These are phyloP conservation scores for Stomatorhinus ivindoensis DNA, from an alignment of 2,113 vertebrate genomes.

Conservation along the genomic window DNA sequence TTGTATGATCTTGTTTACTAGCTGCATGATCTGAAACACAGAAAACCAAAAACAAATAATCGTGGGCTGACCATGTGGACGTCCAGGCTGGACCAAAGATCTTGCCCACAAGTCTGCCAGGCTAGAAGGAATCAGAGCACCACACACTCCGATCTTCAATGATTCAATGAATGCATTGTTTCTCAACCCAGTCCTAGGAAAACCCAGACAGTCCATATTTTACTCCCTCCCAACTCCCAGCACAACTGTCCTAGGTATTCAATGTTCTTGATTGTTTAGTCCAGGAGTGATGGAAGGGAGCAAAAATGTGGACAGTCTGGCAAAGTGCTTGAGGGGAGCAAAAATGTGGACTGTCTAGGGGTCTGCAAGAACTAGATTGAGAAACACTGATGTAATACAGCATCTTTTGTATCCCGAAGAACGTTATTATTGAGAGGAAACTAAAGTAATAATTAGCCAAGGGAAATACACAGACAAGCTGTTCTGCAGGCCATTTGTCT, in stretches of 20 bases:
- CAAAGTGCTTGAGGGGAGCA: too few species aligned
- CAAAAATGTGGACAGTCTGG: neutral
- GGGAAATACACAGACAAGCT: neutral
- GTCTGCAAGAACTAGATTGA: neutral
- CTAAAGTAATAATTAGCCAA: neutral
- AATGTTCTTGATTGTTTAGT: neutral
- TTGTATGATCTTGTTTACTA: constrained; percentile 64
- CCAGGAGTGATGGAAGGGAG: neutral
- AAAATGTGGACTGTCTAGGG: neutral
- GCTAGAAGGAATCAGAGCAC: neutral
- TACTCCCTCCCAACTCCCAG: neutral
- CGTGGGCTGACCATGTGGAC: neutral
- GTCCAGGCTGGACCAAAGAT: neutral
- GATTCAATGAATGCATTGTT: neutral
- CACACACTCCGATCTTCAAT: neutral
- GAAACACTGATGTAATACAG: neutral
- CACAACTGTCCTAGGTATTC: neutral
- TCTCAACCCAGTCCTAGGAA: neutral
- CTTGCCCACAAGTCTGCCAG: neutral
- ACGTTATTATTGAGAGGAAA: neutral
- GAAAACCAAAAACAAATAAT: neutral
- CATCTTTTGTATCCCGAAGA: neutral
- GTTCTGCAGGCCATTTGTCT: neutral
- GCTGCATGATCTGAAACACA: constrained; percentile 54
- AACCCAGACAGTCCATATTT: neutral